Evolutionary conservation across 2,888 invertebrate species (phyloP).

Genomic region (Lycocerus yunnanus): DNA sequence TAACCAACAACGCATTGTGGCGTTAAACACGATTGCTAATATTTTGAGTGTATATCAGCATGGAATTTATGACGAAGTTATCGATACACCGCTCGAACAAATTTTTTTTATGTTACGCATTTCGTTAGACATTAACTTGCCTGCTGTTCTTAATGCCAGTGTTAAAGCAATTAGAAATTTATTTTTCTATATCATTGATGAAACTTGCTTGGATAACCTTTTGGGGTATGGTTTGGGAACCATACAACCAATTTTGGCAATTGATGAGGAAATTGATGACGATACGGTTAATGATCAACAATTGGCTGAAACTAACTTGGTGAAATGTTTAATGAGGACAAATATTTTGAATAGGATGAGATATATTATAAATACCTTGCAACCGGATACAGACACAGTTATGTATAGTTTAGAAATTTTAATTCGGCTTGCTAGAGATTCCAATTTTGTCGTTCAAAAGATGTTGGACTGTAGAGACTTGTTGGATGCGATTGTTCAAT

Average conservation of each 20-base stretch:
- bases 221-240: slow-evolving; percentile 69
- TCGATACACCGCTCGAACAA: slow-evolving; percentile 77
- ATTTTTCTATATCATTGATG: slow-evolving; percentile 78
- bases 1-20: slow-evolving; percentile 82
- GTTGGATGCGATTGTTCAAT: slow-evolving; percentile 62
- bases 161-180: slow-evolving; percentile 76
- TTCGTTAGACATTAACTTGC: slow-evolving; percentile 82
- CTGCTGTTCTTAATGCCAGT: slow-evolving; percentile 74
- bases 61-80: slow-evolving; percentile 76
- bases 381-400: slow-evolving; percentile 73
- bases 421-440: slow-evolving; percentile 78
- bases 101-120: slow-evolving; percentile 81
- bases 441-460: slow-evolving; percentile 66
- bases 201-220: slow-evolving; percentile 72
- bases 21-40: slow-evolving; percentile 79
- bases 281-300: slow-evolving; percentile 84
- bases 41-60: slow-evolving; percentile 72
- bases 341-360: slow-evolving; percentile 76
- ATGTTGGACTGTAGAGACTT: slow-evolving; percentile 69
- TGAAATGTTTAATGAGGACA: slow-evolving; percentile 73
- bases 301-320: slow-evolving; percentile 80
- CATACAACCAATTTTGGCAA: slow-evolving; percentile 62
- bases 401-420: slow-evolving; percentile 79
- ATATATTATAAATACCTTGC: slow-evolving; percentile 65
- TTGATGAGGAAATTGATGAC: slow-evolving; percentile 58